These are phyloP conservation scores for Philopedon plagiatum DNA, from an alignment of 2,888 invertebrate genomes.

Conservation along the genomic window DNA sequence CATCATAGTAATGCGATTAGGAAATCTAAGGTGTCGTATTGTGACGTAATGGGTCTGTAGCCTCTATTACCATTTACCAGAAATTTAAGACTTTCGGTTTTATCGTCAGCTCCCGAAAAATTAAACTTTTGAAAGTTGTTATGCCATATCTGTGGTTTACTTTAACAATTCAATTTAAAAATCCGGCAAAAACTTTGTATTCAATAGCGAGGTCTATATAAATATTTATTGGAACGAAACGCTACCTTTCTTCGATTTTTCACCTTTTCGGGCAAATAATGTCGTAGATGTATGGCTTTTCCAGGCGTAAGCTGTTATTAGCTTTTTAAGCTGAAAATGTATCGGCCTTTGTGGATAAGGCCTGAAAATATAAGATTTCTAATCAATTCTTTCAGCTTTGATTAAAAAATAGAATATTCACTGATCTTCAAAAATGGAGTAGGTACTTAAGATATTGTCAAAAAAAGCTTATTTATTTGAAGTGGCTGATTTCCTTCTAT, in stretches of 20 bases:
- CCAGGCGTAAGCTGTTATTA: slow-evolving; percentile 23
- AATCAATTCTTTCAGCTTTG: no score
- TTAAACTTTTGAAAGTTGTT: not conserved
- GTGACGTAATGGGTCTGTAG: no score
- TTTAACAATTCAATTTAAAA: slow-evolving; percentile 3
- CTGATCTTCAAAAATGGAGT: no score
- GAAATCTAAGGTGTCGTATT: no score
- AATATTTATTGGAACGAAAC: slow-evolving; percentile 9
- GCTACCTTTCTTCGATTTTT: slow-evolving; percentile 13
- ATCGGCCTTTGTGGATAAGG: slow-evolving; percentile 15
- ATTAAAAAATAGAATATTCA: no score
- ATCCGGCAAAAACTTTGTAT: slow-evolving; percentile 4
- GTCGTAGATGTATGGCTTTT: slow-evolving; percentile 17
- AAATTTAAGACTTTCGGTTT: no score
- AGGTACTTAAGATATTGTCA: no score
- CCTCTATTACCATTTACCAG: no score
- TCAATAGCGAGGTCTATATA: not conserved
- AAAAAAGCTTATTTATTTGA: no score
- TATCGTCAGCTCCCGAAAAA: no score
- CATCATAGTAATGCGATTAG: no score
- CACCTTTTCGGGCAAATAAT: slow-evolving; percentile 30
- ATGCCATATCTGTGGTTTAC: not conserved
- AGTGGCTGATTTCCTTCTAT: no score
- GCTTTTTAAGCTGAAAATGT: slow-evolving; percentile 20
- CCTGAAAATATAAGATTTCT: not conserved